Conservation (phyloP, 2,888 invertebrate species). For the Tachina grossa region DNA sequence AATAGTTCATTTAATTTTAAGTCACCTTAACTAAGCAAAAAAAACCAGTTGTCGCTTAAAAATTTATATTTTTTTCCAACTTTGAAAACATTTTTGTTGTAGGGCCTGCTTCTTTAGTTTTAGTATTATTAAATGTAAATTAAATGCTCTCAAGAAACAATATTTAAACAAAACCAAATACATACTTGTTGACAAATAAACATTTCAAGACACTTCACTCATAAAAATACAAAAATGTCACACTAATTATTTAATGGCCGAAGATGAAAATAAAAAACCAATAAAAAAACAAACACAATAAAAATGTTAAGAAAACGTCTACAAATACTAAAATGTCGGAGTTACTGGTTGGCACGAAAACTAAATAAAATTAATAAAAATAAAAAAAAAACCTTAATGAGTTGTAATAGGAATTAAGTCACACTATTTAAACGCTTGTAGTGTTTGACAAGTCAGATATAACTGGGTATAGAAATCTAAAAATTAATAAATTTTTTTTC, state of each 20-base stretch:
- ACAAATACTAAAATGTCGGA: constrained; percentile 18
- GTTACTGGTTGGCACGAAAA: constrained; percentile 17
- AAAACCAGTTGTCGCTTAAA: constrained; percentile 57
- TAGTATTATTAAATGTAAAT: constrained; percentile 46
- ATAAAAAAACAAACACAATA: not conserved
- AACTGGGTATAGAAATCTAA: no score
- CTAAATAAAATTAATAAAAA: not conserved
- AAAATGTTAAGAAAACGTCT: not conserved
- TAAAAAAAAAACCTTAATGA: not conserved
- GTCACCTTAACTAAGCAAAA: constrained; percentile 34
- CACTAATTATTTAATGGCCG: constrained; percentile 81
- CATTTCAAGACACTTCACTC: not conserved
- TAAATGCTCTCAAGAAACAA: constrained; percentile 49
- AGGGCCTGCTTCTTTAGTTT: constrained; percentile 16
- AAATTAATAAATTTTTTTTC: no score
- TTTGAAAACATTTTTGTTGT: constrained; percentile 13
- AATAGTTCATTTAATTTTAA: constrained; percentile 16
- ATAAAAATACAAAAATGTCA: constrained; percentile 77
- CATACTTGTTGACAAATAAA: constrained; percentile 34
- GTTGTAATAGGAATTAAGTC: not conserved
- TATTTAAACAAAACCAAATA: constrained; percentile 44
- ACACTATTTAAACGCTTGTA: not conserved
- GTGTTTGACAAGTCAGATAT: no score
- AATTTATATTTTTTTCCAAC: constrained; percentile 1
- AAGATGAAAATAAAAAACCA: constrained; percentile 12